Evolutionary conservation across 2,888 invertebrate species (phyloP).

Genomic region (Rhimphoctona megacephalus): DNA sequence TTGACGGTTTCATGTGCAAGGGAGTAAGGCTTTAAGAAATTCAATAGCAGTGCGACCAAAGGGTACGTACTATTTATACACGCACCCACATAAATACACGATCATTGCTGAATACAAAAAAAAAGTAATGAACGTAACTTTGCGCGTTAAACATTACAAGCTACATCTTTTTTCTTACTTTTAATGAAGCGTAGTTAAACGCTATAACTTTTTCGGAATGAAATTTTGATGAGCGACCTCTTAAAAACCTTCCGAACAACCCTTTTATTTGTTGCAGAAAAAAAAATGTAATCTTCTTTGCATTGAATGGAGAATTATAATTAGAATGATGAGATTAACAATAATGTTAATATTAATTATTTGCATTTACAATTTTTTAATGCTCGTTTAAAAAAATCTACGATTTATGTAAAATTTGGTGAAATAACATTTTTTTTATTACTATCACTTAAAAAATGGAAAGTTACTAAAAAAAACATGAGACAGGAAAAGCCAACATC

Average conservation of each 20-base stretch:
- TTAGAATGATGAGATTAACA: no score
- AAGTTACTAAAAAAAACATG: background rate
- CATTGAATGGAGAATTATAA: no score
- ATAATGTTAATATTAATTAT: no score
- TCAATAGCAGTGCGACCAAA: conserved; percentile 29
- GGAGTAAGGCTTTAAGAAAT: conserved; percentile 35
- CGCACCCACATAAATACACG: background rate
- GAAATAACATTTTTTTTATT: background rate
- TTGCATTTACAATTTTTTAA: no score
- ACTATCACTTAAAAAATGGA: background rate
- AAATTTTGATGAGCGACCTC: no score
- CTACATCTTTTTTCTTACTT: background rate
- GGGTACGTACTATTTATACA: background rate
- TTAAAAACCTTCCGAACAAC: background rate
- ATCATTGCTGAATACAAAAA: background rate
- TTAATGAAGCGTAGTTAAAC: background rate
- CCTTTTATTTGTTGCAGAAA: background rate
- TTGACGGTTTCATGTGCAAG: conserved; percentile 7
- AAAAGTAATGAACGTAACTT: conserved; percentile 12
- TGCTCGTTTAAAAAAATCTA: background rate
- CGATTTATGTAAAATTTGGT: background rate
- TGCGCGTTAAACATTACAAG: background rate
- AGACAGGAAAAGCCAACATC: background rate
- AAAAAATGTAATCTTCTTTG: background rate
- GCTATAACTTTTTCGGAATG: background rate